These are phyloP conservation scores for Lepus americanus DNA, from an alignment of 2,113 vertebrate species.

Conservation along the genomic window DNA sequence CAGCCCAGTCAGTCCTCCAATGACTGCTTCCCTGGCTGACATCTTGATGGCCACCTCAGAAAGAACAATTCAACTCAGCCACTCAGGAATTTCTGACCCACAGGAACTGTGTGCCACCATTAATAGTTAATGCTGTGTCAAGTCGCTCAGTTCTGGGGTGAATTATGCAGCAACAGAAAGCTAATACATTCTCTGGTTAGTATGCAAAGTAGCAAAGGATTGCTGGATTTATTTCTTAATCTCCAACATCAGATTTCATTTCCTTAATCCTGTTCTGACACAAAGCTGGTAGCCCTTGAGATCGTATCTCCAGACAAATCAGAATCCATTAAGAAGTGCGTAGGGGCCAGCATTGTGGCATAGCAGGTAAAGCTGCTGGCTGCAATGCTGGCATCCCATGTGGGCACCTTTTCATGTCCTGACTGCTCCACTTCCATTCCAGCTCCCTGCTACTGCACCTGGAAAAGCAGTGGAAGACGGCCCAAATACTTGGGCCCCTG, in stretches of 20 bases:
- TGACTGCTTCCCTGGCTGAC: neutral
- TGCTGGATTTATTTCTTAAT: neutral
- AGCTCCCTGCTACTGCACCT: too few species aligned
- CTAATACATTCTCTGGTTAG: neutral
- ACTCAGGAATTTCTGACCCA: neutral
- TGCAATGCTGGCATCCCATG: too few species aligned
- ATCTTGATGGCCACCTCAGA: neutral
- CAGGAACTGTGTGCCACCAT: neutral
- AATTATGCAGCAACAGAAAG: neutral
- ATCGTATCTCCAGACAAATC: neutral
- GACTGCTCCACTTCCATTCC: too few species aligned
- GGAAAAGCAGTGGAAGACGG: too few species aligned
- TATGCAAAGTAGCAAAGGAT: neutral
- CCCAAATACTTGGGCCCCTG: too few species aligned
- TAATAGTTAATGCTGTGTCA: constrained; percentile 4
- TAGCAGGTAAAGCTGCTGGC: too few species aligned
- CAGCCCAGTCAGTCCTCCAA: neutral
- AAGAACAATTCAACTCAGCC: neutral
- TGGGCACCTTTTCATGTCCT: too few species aligned
- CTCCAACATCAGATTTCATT: constrained; percentile 39
- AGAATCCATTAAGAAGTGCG: neutral
- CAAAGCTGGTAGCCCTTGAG: neutral
- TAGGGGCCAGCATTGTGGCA: neutral
- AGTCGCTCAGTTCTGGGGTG: neutral
- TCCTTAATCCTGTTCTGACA: constrained; percentile 1